Evolutionary conservation across 2,888 invertebrate genomes (phyloP).

Genomic region (Hemicrepidius hirtus): DNA sequence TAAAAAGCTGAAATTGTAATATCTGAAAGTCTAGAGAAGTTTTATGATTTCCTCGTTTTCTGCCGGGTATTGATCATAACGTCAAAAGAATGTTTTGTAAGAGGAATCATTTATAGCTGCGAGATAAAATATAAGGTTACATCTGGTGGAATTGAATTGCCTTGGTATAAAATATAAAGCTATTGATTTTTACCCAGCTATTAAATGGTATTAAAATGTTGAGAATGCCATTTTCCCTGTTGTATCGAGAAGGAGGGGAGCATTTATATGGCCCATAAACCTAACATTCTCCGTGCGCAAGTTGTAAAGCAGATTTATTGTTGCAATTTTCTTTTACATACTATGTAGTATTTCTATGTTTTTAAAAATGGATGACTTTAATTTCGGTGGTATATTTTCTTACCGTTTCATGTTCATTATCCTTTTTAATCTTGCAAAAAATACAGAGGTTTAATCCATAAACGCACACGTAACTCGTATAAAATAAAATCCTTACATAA

Average conservation of each 20-base stretch:
- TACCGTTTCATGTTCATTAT: slow-evolving; percentile 23
- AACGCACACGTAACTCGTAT: neutral
- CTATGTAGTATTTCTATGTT: slow-evolving; percentile 62
- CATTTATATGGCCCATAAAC: slow-evolving; percentile 68
- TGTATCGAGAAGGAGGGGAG: slow-evolving; percentile 61
- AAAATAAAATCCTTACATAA: slow-evolving; percentile 19
- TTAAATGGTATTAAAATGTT: slow-evolving; percentile 66
- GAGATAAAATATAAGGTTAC: slow-evolving; percentile 52
- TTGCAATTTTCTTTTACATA: slow-evolving; percentile 69
- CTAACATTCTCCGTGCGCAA: slow-evolving; percentile 66
- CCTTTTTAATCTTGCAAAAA: slow-evolving; percentile 16
- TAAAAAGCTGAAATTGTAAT: slow-evolving; percentile 43
- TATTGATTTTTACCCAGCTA: slow-evolving; percentile 63
- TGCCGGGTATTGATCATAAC: slow-evolving; percentile 47
- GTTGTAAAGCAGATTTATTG: slow-evolving; percentile 69
- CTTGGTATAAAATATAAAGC: slow-evolving; percentile 51
- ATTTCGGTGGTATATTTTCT: slow-evolving; percentile 55
- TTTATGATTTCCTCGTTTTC: slow-evolving; percentile 47
- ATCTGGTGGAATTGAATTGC: slow-evolving; percentile 53
- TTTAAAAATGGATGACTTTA: slow-evolving; percentile 65
- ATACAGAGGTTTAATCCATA: neutral
- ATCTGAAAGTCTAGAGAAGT: slow-evolving; percentile 41
- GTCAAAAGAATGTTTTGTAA: slow-evolving; percentile 48
- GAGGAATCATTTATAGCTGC: slow-evolving; percentile 49
- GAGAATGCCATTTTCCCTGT: slow-evolving; percentile 63